Evolutionary conservation across 2,888 invertebrate genomes (phyloP), one percentile per base, ranked within the genome.

Genomic region (Sceliomorpha sp.): DNA sequence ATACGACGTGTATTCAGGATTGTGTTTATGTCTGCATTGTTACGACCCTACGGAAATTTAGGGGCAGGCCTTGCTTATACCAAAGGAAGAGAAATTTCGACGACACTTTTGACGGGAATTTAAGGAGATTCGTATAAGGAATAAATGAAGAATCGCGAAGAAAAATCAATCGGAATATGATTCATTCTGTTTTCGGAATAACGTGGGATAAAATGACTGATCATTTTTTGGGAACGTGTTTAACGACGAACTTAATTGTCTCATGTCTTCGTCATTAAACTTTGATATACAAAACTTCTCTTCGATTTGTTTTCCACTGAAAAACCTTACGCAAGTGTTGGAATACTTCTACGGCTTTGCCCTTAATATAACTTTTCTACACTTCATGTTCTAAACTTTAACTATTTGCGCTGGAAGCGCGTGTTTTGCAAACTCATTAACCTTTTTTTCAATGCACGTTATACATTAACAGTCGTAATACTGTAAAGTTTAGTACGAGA

Each of bases 371-470:
- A 53, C 53, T 53, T 53, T 53, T 26, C 42, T 24, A 32, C 42
- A 42, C 24, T 20, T 32, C 12, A 56, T 45, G 45, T 56, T 56
- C 45, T 45, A 45, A 45, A 56, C 45, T 56, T n/a, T n/a, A n/a
- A n/a, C n/a, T n/a, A 56, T 56, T 56, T 45, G 37, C 45, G 37
- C 29, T 27, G 37, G 40, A 29, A 45, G 37, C 37, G 29, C 37
- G n/a, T n/a, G n/a, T 29, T 37, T 45, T 40, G 29, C 39, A 37
- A 56, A 37, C 56, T 56, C 44, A 56, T 56, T 56, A 56, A 56
- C 56, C 45, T 56, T 31, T 56, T 56, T 56, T 31, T 37, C 37
- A 10, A 10, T 20, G 53, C 42, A 53, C 12, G 42, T 53, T 53
- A 42, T 53, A 53, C 42, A 53, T 53, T 15, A 32, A 26, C 14